A percentile compares a stretch with the other conserved stretches of the same genome.
These are phyloP conservation scores for Fulmarus glacialis DNA, from an alignment of 2,113 vertebrate species.

Conservation along the genomic window DNA sequence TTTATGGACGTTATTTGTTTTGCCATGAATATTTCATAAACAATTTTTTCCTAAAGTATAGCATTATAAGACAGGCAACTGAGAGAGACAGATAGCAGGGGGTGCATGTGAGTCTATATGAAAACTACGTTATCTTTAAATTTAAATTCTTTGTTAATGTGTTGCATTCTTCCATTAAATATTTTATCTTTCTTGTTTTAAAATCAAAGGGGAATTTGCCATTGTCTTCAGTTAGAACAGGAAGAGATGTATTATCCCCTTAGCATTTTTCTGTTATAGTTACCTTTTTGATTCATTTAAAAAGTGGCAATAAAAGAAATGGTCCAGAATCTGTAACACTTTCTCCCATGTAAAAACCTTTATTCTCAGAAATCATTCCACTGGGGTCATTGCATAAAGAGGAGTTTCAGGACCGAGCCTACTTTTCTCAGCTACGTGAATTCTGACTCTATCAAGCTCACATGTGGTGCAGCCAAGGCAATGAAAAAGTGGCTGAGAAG, in stretches of 20 bases:
- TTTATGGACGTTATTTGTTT: constrained; percentile 46
- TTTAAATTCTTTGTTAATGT: neutral
- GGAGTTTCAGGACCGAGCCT: neutral
- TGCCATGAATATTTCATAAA: constrained; percentile 53
- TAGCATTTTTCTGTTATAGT: neutral
- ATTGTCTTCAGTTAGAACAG: neutral
- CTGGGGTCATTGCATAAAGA: constrained; percentile 15
- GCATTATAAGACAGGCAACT: neutral
- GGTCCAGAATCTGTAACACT: neutral
- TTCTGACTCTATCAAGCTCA: constrained; percentile 28
- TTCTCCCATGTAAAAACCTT: neutral
- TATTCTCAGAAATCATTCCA: constrained; percentile 1
- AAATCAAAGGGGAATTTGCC: neutral
- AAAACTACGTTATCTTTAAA: neutral
- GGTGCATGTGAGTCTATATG: neutral
- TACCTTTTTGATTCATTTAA: neutral
- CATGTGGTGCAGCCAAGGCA: neutral
- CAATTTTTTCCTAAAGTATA: neutral
- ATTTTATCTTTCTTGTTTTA: neutral
- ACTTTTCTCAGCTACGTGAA: neutral
- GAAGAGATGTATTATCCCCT: neutral
- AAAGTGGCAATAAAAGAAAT: neutral
- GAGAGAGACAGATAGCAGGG: neutral
- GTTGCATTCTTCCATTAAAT: neutral
- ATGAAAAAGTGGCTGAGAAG: constrained; percentile 33